phyloP scores from a whole-genome alignment of 2,797 vertebrate genomes.

The Parauchenoglanis punctatus region DNA sequence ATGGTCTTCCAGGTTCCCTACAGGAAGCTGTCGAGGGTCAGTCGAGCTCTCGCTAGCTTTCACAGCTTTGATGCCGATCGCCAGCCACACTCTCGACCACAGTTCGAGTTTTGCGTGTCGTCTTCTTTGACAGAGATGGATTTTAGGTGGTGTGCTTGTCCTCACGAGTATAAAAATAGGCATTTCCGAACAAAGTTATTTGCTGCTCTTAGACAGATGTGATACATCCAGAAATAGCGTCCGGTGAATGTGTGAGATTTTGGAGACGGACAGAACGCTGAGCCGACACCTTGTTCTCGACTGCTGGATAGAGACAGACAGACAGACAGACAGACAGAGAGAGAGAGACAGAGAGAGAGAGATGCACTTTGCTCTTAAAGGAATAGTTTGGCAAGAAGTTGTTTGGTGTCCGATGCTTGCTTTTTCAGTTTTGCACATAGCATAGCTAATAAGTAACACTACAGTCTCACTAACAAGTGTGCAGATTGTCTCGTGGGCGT shows the following conservation, averaged over 20 bases:
- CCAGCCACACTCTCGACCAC: conserved; percentile 29
- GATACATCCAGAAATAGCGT: conserved; percentile 53
- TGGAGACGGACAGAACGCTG: conserved; percentile 39
- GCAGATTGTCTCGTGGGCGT: not conserved
- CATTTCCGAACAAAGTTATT: conserved; percentile 65
- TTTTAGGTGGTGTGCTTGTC: conserved; percentile 77
- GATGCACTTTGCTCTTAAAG: conserved; percentile 32
- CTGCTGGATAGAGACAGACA: conserved; percentile 34
- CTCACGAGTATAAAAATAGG: conserved; percentile 79
- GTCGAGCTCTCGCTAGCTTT: conserved; percentile 23
- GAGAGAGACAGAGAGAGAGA: conserved; percentile 18
- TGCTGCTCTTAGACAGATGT: conserved; percentile 59
- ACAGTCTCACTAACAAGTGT: not conserved
- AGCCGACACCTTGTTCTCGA: conserved; percentile 37
- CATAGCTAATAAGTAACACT: not conserved
- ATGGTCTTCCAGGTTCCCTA: not conserved
- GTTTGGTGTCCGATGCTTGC: not conserved
- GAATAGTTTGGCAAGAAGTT: conserved; percentile 26
- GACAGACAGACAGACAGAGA: not conserved
- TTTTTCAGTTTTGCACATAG: conserved; percentile 13
- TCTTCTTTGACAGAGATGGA: conserved; percentile 52
- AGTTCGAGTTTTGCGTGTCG: conserved; percentile 28
- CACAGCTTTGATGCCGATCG: conserved; percentile 55
- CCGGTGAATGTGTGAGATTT: conserved; percentile 38
- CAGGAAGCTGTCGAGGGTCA: conserved; percentile 13